Evolutionary conservation across 2,797 vertebrate species (phyloP).

Genomic region (Botia kubotai): DNA sequence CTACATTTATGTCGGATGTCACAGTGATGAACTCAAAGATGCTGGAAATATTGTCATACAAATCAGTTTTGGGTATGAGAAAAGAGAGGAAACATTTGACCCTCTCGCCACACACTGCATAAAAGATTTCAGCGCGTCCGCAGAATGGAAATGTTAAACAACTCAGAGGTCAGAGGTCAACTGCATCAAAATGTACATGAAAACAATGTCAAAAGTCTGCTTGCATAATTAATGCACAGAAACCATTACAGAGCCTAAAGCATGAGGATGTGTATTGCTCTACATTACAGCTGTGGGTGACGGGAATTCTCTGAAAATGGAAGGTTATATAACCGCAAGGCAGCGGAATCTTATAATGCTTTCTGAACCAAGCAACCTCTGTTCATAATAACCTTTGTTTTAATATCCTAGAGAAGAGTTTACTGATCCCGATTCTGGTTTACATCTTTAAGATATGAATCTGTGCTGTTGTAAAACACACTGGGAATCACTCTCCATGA

Average conservation of each 20-base stretch:
- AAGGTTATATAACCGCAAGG: neutral
- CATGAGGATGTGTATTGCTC: neutral
- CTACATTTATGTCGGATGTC: conserved; percentile 60
- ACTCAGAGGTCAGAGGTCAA: conserved; percentile 33
- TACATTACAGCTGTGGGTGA: neutral
- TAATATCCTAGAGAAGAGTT: neutral
- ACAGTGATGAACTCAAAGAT: conserved; percentile 64
- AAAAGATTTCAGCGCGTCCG: conserved; percentile 12
- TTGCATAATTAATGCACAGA: conserved; percentile 43
- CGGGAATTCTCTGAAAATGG: neutral
- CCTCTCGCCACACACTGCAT: too few relatives aligned
- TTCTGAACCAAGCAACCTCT: neutral
- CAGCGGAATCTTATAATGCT: neutral
- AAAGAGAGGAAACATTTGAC: conserved; percentile 48
- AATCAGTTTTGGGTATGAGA: conserved; percentile 57
- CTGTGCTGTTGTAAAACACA: neutral
- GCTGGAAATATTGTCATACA: conserved; percentile 36
- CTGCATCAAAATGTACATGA: conserved; percentile 29
- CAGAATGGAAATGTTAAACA: conserved; percentile 21
- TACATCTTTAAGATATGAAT: neutral
- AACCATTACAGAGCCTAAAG: conserved; percentile 36
- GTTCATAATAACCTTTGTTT: neutral
- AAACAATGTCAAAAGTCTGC: conserved; percentile 40
- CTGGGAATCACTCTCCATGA: too few relatives aligned
- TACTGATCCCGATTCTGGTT: neutral